Evolutionary conservation across 2,797 vertebrate genomes (phyloP).

Genomic region (Cynopterus sphinx): DNA sequence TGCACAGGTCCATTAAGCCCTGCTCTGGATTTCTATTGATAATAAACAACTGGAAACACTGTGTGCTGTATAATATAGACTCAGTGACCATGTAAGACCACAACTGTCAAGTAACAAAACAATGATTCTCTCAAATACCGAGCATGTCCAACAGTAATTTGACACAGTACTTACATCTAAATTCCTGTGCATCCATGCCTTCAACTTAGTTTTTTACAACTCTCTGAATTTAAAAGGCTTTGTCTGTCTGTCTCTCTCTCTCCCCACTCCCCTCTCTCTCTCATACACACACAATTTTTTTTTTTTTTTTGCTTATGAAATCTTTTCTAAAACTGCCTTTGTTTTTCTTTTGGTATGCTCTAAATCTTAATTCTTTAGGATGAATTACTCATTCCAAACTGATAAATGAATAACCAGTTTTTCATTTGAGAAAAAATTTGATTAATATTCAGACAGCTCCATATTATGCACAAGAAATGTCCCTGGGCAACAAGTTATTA

Average conservation of each 20-base stretch:
- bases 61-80: background rate
- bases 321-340: background rate
- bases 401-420: slow-evolving; percentile 56
- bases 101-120: background rate
- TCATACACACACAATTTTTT: background rate
- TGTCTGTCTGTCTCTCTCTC: too few relatives aligned
- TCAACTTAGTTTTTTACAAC: background rate
- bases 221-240: slow-evolving; percentile 7
- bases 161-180: background rate
- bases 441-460: slow-evolving; percentile 58
- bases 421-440: slow-evolving; percentile 68
- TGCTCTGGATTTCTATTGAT: background rate
- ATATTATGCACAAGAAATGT: slow-evolving; percentile 51
- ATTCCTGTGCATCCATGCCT: background rate
- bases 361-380: slow-evolving; percentile 52
- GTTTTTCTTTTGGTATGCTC: background rate
- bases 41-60: background rate
- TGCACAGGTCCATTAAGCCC: background rate
- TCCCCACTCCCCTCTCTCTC: too few relatives aligned
- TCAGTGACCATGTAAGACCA: too few relatives aligned
- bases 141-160: background rate
- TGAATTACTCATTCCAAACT: slow-evolving; percentile 34
- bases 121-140: background rate
- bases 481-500: slow-evolving; percentile 37
- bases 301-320: slow-evolving; percentile 19